Conservation (phyloP, 2,888 invertebrate species). For the Athripsodes cinereus region DNA sequence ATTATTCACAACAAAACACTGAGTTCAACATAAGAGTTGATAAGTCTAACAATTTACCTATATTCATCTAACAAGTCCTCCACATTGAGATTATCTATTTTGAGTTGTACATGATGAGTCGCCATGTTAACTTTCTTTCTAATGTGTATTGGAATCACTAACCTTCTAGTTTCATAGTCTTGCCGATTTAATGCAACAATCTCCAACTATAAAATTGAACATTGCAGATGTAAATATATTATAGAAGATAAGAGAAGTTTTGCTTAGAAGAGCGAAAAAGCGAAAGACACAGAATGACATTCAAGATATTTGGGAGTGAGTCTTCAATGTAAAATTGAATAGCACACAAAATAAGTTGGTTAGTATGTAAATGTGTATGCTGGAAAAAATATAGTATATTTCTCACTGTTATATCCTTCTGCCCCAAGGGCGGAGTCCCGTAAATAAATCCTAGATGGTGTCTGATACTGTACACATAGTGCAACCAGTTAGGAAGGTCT, state of each 20-base stretch:
- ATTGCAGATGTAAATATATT: neutral
- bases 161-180: conserved; percentile 68
- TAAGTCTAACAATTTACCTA: conserved; percentile 36
- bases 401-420: conserved; percentile 43
- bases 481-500: conserved; percentile 81
- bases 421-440: conserved; percentile 69
- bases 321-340: too few species aligned
- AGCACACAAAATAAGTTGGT: too few species aligned
- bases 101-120: conserved; percentile 73
- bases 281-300: too few species aligned
- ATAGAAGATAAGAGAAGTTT: too few species aligned
- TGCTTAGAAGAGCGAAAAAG: too few species aligned
- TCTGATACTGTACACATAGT: conserved; percentile 73
- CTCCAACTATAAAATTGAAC: conserved; percentile 52
- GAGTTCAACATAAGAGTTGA: too few species aligned
- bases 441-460: conserved; percentile 77
- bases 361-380: too few species aligned
- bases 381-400: too few species aligned
- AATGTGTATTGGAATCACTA: conserved; percentile 58
- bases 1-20: too few species aligned
- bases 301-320: too few species aligned
- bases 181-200: conserved; percentile 71
- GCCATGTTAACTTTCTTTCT: conserved; percentile 61
- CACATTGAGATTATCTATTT: conserved; percentile 85
- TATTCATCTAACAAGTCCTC: conserved; percentile 76